Conservation (phyloP, 2,797 vertebrate genomes). For the Rhyacichthys aspro region DNA sequence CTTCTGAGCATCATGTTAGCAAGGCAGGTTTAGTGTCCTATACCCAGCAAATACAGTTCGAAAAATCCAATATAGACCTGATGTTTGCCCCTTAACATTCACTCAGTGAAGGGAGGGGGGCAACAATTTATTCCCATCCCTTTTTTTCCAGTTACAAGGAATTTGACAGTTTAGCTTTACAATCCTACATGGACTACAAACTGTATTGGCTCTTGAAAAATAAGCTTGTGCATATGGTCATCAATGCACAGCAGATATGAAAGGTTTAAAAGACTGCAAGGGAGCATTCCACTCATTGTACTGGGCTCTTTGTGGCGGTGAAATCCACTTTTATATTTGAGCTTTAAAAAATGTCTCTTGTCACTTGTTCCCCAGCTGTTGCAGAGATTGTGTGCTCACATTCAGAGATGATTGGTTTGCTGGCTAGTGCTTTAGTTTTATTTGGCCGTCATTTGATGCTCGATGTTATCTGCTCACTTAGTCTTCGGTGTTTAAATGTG, state of each 20-base stretch:
- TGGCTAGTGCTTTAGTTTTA: constrained; percentile 51
- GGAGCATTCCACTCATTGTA: constrained; percentile 22
- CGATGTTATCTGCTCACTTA: constrained; percentile 68
- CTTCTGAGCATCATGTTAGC: too few relatives aligned
- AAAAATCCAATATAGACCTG: too few relatives aligned
- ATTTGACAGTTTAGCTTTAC: not conserved
- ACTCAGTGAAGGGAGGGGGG: too few relatives aligned
- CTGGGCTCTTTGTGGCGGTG: constrained; percentile 25
- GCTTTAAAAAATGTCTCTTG: constrained; percentile 27
- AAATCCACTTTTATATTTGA: constrained; percentile 27
- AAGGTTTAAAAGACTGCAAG: constrained; percentile 29
- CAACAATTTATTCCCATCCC: too few relatives aligned
- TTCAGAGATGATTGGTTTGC: constrained; percentile 20
- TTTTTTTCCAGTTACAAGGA: not conserved
- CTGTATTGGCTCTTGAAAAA: constrained; percentile 14
- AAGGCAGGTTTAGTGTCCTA: too few relatives aligned
- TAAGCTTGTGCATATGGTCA: not conserved
- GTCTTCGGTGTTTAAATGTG: constrained; percentile 67
- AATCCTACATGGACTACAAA: not conserved
- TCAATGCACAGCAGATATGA: constrained; percentile 1
- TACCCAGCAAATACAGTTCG: too few relatives aligned
- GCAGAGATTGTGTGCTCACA: constrained; percentile 24
- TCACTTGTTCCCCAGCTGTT: constrained; percentile 21
- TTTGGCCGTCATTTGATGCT: constrained; percentile 41
- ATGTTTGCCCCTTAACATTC: too few relatives aligned